These are phyloP conservation scores for Dendronephthya gigantea DNA, from an alignment of 64 coral and sea anemone genomes.

Conservation along the genomic window DNA sequence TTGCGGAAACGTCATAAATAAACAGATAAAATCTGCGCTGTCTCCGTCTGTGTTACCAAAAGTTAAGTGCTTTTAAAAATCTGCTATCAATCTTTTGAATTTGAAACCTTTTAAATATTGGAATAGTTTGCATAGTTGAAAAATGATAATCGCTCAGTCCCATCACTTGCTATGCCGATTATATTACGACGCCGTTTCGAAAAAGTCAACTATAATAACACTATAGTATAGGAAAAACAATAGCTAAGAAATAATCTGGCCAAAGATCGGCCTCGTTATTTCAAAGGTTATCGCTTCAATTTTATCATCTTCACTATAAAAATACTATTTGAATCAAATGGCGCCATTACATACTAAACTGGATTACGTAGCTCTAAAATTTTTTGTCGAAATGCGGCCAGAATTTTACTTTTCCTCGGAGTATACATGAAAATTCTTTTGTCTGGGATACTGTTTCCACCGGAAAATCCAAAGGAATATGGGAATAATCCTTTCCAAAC, in stretches of 20 bases:
- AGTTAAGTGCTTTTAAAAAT: no score
- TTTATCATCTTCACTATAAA: not conserved
- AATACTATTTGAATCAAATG: constrained; percentile 3
- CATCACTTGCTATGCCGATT: not conserved
- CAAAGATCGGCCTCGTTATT: not conserved
- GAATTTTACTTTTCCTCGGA: not conserved
- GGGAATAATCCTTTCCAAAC: not conserved
- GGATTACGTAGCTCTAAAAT: not conserved
- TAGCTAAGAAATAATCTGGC: not conserved
- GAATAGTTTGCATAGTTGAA: no score
- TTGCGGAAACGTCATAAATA: no score
- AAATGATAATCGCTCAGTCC: no score
- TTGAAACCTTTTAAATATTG: no score
- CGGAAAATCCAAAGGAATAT: not conserved
- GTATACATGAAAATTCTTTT: not conserved
- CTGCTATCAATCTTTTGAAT: no score
- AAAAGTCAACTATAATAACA: not conserved
- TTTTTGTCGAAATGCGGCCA: not conserved
- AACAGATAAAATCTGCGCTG: no score
- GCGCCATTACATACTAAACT: not conserved
- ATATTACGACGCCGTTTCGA: not conserved
- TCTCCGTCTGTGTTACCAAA: no score
- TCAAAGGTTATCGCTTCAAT: not conserved
- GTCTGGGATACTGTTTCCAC: not conserved
- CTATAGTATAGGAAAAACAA: not conserved